A percentile compares a stretch with the other conserved stretches of the same genome.
phyloP scores from a whole-genome alignment of 2,113 vertebrate genomes.

The Trematocara macrostoma region DNA sequence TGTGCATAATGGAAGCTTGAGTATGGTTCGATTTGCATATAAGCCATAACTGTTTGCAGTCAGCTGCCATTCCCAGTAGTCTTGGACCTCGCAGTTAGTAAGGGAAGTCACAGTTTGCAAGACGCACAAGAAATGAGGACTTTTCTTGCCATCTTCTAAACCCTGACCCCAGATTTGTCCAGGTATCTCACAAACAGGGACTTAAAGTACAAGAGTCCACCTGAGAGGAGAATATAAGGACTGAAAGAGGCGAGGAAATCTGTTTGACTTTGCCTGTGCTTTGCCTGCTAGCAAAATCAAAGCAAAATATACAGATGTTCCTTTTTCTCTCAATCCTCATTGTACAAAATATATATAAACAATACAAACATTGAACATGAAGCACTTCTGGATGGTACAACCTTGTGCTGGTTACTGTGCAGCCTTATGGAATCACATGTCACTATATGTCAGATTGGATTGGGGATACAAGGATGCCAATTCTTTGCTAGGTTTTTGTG shows the following conservation, averaged over 20 bases:
- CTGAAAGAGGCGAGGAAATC: slow-evolving; percentile 87
- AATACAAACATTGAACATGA: slow-evolving; percentile 84
- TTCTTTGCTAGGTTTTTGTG: neutral
- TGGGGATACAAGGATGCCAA: slow-evolving; percentile 73
- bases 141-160: slow-evolving; percentile 89
- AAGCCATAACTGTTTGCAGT: slow-evolving; percentile 53
- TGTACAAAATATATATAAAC: slow-evolving; percentile 69
- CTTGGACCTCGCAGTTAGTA: slow-evolving; percentile 95
- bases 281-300: slow-evolving; percentile 83
- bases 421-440: slow-evolving; percentile 96
- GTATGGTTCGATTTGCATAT: slow-evolving; percentile 40
- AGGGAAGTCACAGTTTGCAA: slow-evolving; percentile 89
- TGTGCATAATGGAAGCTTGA: slow-evolving; percentile 93
- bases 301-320: slow-evolving; percentile 88
- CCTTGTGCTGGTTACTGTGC: slow-evolving; percentile 92
- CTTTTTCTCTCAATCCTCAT: slow-evolving; percentile 88
- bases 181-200: slow-evolving; percentile 72
- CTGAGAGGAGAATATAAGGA: slow-evolving; percentile 84
- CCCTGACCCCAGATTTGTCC: slow-evolving; percentile 77
- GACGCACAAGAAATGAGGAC: slow-evolving; percentile 82
- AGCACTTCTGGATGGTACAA: slow-evolving; percentile 81
- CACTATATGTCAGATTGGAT: slow-evolving; percentile 18
- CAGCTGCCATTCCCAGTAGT: slow-evolving; percentile 96
- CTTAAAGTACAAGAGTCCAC: slow-evolving; percentile 69
- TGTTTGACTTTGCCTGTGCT: slow-evolving; percentile 83